Percentiles rank a stretch among this genome's conserved stretches.
These are phyloP conservation scores for Caerostris extrusa DNA, from an alignment of 1,140 invertebrate species.

Conservation along the genomic window DNA sequence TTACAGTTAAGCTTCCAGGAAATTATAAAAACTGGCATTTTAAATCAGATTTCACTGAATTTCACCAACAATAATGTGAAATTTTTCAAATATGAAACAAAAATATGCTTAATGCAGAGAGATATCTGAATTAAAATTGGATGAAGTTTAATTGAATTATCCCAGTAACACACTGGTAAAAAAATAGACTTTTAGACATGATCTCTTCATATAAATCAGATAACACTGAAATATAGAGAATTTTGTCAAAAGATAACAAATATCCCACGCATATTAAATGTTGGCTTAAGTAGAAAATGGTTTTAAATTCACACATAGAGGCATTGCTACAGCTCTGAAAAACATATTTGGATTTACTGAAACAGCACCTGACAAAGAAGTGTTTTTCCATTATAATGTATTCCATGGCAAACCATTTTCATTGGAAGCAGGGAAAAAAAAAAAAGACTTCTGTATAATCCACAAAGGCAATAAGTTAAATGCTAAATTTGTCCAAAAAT, in stretches of 20 bases:
- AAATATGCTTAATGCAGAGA: no score
- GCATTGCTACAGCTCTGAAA: constrained; percentile 96
- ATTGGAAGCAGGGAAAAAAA: constrained; percentile 90
- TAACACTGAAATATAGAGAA: background rate
- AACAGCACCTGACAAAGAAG: constrained; percentile 94
- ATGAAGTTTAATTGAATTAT: no score
- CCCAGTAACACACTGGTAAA: no score
- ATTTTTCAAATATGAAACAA: no score
- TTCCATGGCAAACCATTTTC: constrained; percentile 90
- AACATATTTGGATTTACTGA: constrained; percentile 99
- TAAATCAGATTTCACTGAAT: no score
- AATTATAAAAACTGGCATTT: no score
- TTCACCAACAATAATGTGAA: no score
- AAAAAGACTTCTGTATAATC: constrained; percentile 94
- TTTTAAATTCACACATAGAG: constrained; percentile 84
- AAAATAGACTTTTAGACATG: no score
- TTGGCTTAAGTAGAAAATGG: constrained; percentile 73
- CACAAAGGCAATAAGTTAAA: constrained; percentile 90
- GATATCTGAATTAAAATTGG: no score
- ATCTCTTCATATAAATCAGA: no score
- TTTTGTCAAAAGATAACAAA: constrained; percentile 44
- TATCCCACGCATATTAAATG: constrained; percentile 68
- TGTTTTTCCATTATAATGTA: constrained; percentile 98
- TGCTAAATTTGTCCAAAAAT: constrained; percentile 92
- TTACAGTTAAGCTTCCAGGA: no score